Evolutionary conservation across 2,113 vertebrate species (phyloP).

Genomic region (Neogale vison): DNA sequence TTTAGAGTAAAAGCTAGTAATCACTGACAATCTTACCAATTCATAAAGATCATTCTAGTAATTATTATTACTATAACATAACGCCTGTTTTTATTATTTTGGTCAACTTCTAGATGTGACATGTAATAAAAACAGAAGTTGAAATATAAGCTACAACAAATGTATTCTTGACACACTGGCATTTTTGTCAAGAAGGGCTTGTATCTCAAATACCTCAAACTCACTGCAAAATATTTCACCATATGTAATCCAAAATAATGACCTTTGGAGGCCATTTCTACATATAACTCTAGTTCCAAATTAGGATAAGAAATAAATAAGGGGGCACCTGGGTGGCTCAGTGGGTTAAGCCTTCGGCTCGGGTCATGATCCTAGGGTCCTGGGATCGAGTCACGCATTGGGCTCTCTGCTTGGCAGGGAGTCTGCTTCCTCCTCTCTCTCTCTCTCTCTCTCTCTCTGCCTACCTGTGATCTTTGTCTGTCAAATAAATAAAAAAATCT

Average conservation of each 20-base stretch:
- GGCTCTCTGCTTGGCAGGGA: too few relatives aligned
- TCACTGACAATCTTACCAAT: constrained; percentile 9
- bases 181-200: not conserved
- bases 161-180: not conserved
- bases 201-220: not conserved
- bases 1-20: constrained; percentile 26
- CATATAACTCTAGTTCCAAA: not conserved
- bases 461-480: too few relatives aligned
- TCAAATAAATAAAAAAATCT: too few relatives aligned
- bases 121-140: not conserved
- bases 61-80: not conserved
- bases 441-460: too few relatives aligned
- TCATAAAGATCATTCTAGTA: constrained; percentile 27
- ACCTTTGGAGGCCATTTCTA: not conserved
- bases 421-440: too few relatives aligned
- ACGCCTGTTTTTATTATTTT: not conserved
- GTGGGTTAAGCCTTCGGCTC: too few relatives aligned
- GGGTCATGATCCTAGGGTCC: too few relatives aligned
- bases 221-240: not conserved
- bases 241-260: not conserved
- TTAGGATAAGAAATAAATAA: not conserved
- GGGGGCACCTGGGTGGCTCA: too few relatives aligned
- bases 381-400: too few relatives aligned
- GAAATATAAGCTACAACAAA: constrained; percentile 25
- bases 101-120: not conserved